Evolutionary conservation across 2,113 vertebrate genomes (phyloP).

Genomic region (Cephalopholis sonnerati): DNA sequence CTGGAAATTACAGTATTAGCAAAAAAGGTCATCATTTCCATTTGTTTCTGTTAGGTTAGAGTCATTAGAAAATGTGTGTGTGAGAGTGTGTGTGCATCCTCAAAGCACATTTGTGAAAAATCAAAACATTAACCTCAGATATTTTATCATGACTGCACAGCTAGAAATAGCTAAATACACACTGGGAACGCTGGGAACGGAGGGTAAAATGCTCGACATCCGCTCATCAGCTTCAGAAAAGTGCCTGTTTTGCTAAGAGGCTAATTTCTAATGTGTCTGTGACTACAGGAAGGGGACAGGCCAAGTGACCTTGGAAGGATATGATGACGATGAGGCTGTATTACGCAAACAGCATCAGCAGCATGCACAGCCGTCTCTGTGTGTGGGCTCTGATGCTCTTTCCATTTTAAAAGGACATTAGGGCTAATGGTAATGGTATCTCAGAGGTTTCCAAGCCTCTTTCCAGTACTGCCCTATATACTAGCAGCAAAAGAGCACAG

Average conservation of each 20-base stretch:
- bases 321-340: constrained; percentile 58
- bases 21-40: constrained; percentile 26
- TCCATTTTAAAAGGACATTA: constrained; percentile 86
- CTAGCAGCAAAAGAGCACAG: constrained; percentile 63
- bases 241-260: constrained; percentile 28
- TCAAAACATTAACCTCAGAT: not conserved
- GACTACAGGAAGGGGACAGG: constrained; percentile 29
- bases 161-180: not conserved
- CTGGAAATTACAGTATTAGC: not conserved
- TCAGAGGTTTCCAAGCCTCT: constrained; percentile 74
- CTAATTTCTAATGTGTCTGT: constrained; percentile 23
- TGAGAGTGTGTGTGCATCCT: not conserved
- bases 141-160: not conserved
- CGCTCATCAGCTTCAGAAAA: constrained; percentile 14
- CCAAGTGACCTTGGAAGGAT: constrained; percentile 62
- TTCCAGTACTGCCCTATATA: constrained; percentile 55
- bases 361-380: constrained; percentile 47
- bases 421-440: constrained; percentile 80
- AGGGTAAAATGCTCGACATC: constrained; percentile 8
- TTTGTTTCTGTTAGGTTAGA: constrained; percentile 17
- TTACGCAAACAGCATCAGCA: constrained; percentile 61
- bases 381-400: constrained; percentile 77
- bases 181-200: not conserved
- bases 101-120: not conserved
- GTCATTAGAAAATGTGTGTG: not conserved